A percentile compares a stretch with the other conserved stretches of the same genome.
These are phyloP conservation scores for Hemicordylus capensis DNA, from an alignment of 2,113 vertebrate species.

Conservation along the genomic window DNA sequence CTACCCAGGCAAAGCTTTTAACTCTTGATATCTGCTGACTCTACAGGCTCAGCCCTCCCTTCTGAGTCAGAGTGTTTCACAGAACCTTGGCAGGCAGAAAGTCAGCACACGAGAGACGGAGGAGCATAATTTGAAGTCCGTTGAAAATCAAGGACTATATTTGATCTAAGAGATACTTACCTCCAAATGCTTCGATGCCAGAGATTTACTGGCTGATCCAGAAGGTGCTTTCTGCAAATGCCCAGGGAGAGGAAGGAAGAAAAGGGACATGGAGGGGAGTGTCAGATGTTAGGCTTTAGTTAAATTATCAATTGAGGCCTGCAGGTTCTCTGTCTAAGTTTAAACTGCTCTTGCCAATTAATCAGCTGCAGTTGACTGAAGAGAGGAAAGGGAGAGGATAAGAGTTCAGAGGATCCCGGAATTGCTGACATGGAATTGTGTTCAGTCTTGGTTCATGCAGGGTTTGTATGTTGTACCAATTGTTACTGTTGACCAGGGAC, in stretches of 20 bases:
- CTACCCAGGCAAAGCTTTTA: not conserved
- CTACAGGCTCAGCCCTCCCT: not conserved
- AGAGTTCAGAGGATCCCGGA: not conserved
- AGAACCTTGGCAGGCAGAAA: accelerated
- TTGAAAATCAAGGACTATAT: not conserved
- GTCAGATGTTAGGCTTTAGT: not conserved
- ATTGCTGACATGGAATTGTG: not conserved
- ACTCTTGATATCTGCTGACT: not conserved
- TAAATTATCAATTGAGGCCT: slow-evolving; percentile 18
- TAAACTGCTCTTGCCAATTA: not conserved
- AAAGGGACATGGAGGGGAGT: not conserved
- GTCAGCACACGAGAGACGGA: not conserved
- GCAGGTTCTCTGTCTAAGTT: not conserved
- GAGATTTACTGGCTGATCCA: not conserved
- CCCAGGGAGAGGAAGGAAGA: not conserved
- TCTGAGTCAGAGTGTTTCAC: not conserved
- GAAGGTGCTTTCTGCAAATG: not conserved
- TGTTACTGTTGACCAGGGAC: too few species aligned
- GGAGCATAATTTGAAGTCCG: not conserved
- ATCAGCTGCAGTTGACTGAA: slow-evolving; percentile 33
- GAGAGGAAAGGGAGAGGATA: not conserved
- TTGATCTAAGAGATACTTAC: not conserved
- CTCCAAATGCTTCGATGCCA: not conserved
- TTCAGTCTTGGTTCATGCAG: not conserved
- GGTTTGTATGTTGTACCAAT: too few species aligned